Conservation (phyloP, 2,113 vertebrate species). For the Crotalus helleri region DNA sequence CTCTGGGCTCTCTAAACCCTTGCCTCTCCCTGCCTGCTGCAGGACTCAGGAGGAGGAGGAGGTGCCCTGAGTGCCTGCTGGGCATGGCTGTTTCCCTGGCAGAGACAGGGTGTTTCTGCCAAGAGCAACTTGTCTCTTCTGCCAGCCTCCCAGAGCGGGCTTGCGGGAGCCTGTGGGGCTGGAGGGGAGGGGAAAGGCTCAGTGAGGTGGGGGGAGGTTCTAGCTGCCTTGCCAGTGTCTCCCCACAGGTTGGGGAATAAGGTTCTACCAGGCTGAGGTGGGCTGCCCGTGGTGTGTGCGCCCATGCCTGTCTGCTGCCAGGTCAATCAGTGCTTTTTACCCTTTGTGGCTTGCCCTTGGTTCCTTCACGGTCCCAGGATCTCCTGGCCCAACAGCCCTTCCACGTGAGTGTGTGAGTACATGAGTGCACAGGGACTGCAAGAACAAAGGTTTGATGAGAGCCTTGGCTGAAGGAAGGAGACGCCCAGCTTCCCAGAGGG, state of each 20-base stretch:
- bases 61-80: neutral
- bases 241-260: neutral
- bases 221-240: neutral
- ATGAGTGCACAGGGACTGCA: neutral
- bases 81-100: neutral
- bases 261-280: neutral
- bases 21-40: neutral
- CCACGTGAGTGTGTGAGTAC: neutral
- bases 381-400: neutral
- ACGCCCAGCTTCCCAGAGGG: too few species aligned
- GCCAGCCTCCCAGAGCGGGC: neutral
- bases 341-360: neutral
- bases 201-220: neutral
- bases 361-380: neutral
- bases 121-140: neutral
- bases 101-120: neutral
- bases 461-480: neutral
- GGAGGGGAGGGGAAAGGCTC: neutral
- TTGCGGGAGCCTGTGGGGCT: neutral
- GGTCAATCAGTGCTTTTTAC: neutral
- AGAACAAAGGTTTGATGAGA: neutral
- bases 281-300: neutral
- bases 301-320: neutral
- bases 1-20: neutral
- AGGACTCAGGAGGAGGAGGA: slow-evolving; percentile 9